Base-by-base conservation (phyloP, 92 coral and sea anemone species). In the Porites lobata region DNA sequence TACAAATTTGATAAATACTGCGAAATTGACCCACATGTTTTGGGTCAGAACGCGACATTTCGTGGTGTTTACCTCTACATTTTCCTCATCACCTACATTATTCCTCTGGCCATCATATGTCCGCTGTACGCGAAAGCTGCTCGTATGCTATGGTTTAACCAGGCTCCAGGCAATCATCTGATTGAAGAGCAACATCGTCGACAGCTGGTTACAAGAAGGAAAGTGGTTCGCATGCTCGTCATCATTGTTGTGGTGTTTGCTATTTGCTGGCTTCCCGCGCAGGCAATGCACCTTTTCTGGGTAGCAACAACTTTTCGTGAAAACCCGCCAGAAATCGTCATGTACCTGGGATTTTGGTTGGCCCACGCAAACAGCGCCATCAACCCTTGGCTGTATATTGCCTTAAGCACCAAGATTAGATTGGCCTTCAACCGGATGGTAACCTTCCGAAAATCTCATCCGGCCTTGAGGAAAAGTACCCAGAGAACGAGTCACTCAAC, bases 181-280 rank as follows among this genome's bases (percentile, higher is more conserved):
- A n/a, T 19, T 56, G 19, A 2, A n/a, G 17, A 52, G 2, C 11
- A 52, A 12, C 76, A 29, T 12, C 53, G 43, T 17, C 38, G 21
- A 19, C 78, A 50, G 63, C 32, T 50, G 21, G 22, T 10, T 9
- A 50, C 78, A 58, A 74, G 51, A 57, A 73, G 62, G 52, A 74
- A 12, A 17, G 78, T 74, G 26, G 63, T 74, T 1, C 63, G 78
- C 19, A 74, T 74, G 78, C 78, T 74, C 78, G 52, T 74, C 9
- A 52, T 74, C 18, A 26, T 74, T 47, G 32, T 52, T 26, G 21
- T 43, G 20, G 78, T 21, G 14, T 74, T 74, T 74, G 78, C 78
- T 3, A 59, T 74, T 53, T 74, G 78, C 10, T 74, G 78, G 78
- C 78, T 74, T 11, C 78, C 78, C 15, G 78, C 51, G 19, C 61